Percentiles rank a stretch among this genome's conserved stretches.
Evolutionary conservation across 2,113 vertebrate species (phyloP).

Genomic region (Nansenia antarctica): DNA sequence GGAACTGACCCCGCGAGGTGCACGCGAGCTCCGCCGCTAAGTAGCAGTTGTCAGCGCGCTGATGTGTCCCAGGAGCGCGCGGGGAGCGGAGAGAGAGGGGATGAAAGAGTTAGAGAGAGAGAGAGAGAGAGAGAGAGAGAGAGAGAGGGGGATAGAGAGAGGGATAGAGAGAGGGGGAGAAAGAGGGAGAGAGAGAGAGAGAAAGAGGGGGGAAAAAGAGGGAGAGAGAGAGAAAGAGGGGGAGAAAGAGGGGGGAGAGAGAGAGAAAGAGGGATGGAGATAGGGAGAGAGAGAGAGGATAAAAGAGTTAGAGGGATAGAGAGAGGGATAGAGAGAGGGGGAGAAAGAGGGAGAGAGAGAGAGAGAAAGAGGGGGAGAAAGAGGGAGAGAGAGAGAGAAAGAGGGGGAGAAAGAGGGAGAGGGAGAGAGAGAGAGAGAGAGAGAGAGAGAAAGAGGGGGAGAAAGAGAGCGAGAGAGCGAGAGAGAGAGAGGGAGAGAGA

Average conservation of each 20-base stretch:
- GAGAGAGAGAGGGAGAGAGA: background rate
- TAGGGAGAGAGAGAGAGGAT: background rate
- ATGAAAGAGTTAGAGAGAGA: background rate
- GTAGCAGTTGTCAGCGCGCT: slow-evolving; percentile 24
- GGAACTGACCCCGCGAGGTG: slow-evolving; percentile 12
- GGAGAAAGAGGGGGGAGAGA: too few relatives aligned
- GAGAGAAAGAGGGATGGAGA: background rate
- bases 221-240: too few relatives aligned
- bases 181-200: too few relatives aligned
- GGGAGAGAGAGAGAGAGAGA: background rate
- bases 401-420: background rate
- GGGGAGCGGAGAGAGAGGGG: background rate
- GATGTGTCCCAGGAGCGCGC: slow-evolving; percentile 2
- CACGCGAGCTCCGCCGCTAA: slow-evolving; percentile 31
- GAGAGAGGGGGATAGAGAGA: background rate
- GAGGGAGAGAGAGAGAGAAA: background rate
- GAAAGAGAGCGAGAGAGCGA: background rate
- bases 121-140: background rate
- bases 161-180: background rate
- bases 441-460: background rate
- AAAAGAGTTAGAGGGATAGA: background rate
- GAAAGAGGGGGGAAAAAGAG: too few relatives aligned
- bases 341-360: background rate
- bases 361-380: background rate
- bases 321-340: background rate